Evolutionary conservation across 2,797 vertebrate species (phyloP).

Genomic region (Pitangus sulphuratus): DNA sequence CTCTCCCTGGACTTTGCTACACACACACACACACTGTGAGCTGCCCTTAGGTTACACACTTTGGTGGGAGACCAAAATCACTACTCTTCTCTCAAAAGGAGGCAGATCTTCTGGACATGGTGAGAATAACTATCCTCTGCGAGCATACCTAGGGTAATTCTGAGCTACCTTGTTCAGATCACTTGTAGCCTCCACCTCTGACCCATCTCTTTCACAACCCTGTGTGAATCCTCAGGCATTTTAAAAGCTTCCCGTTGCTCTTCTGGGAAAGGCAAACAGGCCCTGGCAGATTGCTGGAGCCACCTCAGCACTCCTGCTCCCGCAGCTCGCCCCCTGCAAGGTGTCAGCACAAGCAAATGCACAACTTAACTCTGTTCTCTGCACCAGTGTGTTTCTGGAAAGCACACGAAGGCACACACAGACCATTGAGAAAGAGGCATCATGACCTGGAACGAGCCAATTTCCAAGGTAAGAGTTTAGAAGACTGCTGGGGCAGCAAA

Average conservation of each 20-base stretch:
- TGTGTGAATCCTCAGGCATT: not conserved
- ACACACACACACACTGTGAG: rapidly evolving
- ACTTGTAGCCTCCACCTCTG: not conserved
- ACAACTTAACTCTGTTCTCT: not conserved
- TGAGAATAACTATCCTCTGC: not conserved
- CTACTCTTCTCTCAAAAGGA: not conserved
- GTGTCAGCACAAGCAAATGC: not conserved
- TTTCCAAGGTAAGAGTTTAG: not conserved
- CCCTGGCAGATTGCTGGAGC: rapidly evolving
- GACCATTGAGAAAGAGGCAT: not conserved
- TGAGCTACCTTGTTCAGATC: not conserved
- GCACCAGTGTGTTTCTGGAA: rapidly evolving
- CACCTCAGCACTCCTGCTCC: not conserved
- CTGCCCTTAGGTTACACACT: not conserved
- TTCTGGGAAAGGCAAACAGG: not conserved
- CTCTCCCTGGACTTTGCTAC: not conserved
- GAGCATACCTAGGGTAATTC: not conserved
- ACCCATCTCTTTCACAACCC: not conserved
- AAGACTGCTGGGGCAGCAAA: not conserved
- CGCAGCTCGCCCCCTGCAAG: rapidly evolving
- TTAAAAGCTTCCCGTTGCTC: not conserved
- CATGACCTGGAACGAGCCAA: not conserved
- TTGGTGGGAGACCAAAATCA: not conserved
- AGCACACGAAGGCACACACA: not conserved
- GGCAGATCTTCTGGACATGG: rapidly evolving